Evolutionary conservation across 2,113 vertebrate genomes (phyloP).

Genomic region (Phalacrocorax aristotelis): DNA sequence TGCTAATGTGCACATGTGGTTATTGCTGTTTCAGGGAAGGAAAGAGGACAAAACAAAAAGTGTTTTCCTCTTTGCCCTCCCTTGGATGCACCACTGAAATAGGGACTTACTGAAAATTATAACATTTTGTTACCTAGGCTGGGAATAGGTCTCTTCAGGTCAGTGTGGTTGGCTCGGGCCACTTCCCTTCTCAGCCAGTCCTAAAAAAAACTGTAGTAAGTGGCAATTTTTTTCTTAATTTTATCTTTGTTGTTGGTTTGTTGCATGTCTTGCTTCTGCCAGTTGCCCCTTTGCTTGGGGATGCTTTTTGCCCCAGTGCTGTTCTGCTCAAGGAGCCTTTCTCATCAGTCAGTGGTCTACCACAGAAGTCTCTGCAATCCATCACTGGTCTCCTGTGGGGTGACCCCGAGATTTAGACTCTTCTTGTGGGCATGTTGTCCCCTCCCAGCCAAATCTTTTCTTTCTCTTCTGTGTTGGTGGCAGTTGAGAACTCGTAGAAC

Average conservation of each 20-base stretch:
- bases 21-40: neutral
- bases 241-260: neutral
- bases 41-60: neutral
- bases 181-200: neutral
- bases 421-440: neutral
- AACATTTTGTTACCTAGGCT: neutral
- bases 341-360: neutral
- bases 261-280: neutral
- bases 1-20: neutral
- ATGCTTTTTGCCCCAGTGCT: neutral
- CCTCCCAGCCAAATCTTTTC: neutral
- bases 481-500: fast-evolving
- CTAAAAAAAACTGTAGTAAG: neutral
- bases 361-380: neutral
- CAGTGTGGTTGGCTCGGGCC: neutral
- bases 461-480: neutral
- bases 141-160: neutral
- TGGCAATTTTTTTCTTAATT: neutral
- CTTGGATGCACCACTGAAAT: neutral
- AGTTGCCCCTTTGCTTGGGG: neutral
- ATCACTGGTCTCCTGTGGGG: neutral
- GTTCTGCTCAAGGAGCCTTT: neutral
- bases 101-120: neutral
- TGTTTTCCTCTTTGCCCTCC: neutral
- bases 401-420: neutral